phyloP scores from a whole-genome alignment of 64 coral and sea anemone species.

The Orbicella faveolata region DNA sequence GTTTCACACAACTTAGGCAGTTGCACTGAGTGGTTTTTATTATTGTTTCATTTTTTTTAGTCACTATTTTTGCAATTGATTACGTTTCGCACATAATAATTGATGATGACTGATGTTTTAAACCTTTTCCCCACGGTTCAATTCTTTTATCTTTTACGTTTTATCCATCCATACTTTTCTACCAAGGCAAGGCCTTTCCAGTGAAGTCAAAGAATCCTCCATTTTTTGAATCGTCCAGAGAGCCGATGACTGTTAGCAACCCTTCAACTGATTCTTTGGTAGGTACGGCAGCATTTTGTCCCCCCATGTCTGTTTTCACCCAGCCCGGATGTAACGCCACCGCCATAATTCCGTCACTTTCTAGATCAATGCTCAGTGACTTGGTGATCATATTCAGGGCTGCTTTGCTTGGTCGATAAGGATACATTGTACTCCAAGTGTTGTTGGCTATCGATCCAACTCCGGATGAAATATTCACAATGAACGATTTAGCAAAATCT shows the following conservation, averaged over 20 bases:
- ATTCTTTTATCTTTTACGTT: neutral
- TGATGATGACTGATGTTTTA: no score
- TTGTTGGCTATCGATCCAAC: slow-evolving; percentile 19
- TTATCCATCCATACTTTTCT: neutral
- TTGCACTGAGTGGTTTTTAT: no score
- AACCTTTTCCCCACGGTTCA: no score
- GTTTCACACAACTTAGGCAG: no score
- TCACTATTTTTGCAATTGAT: no score
- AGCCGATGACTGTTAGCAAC: slow-evolving; percentile 43
- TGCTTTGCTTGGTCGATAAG: slow-evolving; percentile 56
- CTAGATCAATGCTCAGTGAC: slow-evolving; percentile 55
- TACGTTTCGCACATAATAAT: no score
- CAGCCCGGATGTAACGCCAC: slow-evolving; percentile 60
- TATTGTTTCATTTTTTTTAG: no score
- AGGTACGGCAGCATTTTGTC: slow-evolving; percentile 20
- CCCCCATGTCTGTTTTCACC: slow-evolving; percentile 67
- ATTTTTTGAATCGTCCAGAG: slow-evolving; percentile 44
- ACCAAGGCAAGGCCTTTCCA: slow-evolving; percentile 64
- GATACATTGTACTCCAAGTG: neutral
- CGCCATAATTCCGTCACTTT: slow-evolving; percentile 36
- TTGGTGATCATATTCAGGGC: slow-evolving; percentile 57
- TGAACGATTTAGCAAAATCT: slow-evolving; percentile 16
- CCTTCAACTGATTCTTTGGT: slow-evolving; percentile 39
- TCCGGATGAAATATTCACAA: slow-evolving; percentile 51
- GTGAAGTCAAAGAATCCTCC: slow-evolving; percentile 62